Evolutionary conservation across 1,140 invertebrate genomes (phyloP), one percentile per base, ranked within the genome.

Genomic region (Leptinotarsa undecemlineata): DNA sequence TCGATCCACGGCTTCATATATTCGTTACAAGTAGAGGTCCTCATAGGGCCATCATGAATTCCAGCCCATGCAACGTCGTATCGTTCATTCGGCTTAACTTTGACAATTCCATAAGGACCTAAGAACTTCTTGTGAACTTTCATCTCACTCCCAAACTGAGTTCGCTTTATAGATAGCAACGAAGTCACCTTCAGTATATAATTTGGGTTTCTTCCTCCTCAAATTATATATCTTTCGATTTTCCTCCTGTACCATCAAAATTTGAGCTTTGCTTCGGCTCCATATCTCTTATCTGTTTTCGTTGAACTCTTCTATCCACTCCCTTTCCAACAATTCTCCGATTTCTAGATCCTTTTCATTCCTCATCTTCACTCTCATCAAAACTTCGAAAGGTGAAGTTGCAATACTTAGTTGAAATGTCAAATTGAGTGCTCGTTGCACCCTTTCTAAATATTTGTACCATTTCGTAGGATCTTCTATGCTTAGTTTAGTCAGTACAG

Each of bases 381-480:
- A 14, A 13, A 4, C 48, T 51, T 51, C 48, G 75, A 85, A 86
- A 1, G 83, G 85, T 6, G 82, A 80, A 0, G 23, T 78, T 11
- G 77, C 78, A 1, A 82, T 85, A 63, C 81, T 82, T 70, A 82
- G 66, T 19, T 84, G 80, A n/a, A 72, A 81, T 0, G 83, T 84
- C 3, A 70, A 77, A 72, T 23, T 23, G 21, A 23, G 47, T 17
- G 69, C 73, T 70, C 77, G 70, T 70, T 86, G 82, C 3, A 83
- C 74, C 61, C 33, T 73, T 13, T 76, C 71, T 0, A 86, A 75
- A 63, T 82, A 48, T 67, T 79, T 79, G 69, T 82, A 84, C 81
- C 85, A 85, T 57, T 81, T 68, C 4, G 15, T 67, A 3, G 81
- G 81, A 23, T 77, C 67, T 48, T 76, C 74, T 33, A 77, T 19